A percentile compares a stretch with the other conserved stretches of the same genome.
phyloP scores from a whole-genome alignment of 2,888 invertebrate species.

The Teleogryllus oceanicus region DNA sequence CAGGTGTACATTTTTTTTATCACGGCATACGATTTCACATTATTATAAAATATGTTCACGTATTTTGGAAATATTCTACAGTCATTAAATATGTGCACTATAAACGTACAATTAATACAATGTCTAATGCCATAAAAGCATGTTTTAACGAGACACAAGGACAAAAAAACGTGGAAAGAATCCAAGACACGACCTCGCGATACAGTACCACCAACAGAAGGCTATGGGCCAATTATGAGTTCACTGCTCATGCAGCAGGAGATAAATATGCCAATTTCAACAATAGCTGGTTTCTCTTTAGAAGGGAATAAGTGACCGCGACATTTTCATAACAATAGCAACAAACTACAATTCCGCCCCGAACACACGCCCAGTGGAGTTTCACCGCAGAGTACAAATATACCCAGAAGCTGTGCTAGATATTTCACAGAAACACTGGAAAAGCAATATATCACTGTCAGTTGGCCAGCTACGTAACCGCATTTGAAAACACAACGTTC shows the following conservation, averaged over 20 bases:
- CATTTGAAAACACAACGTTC: not conserved
- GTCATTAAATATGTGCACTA: too few species aligned
- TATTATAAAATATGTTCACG: too few species aligned
- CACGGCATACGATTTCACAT: too few species aligned
- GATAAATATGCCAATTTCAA: not conserved
- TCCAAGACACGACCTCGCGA: too few species aligned
- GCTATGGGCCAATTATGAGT: too few species aligned
- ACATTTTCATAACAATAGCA: not conserved
- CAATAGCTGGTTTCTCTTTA: not conserved
- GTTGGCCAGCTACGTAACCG: not conserved
- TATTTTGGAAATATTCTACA: too few species aligned
- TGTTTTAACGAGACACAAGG: too few species aligned
- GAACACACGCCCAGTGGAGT: not conserved
- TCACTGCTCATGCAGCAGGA: not conserved
- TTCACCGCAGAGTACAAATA: not conserved
- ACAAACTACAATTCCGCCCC: not conserved
- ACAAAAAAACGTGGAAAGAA: too few species aligned
- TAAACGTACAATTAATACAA: too few species aligned
- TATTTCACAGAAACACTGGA: not conserved
- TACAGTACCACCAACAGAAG: too few species aligned
- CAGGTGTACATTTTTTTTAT: too few species aligned
- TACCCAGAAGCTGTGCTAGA: not conserved
- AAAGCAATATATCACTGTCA: conserved; percentile 10
- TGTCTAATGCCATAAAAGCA: too few species aligned
- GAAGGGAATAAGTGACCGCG: not conserved